Base-by-base conservation (phyloP, 2,113 vertebrate species). In the Cyprinodon variegatus region DNA sequence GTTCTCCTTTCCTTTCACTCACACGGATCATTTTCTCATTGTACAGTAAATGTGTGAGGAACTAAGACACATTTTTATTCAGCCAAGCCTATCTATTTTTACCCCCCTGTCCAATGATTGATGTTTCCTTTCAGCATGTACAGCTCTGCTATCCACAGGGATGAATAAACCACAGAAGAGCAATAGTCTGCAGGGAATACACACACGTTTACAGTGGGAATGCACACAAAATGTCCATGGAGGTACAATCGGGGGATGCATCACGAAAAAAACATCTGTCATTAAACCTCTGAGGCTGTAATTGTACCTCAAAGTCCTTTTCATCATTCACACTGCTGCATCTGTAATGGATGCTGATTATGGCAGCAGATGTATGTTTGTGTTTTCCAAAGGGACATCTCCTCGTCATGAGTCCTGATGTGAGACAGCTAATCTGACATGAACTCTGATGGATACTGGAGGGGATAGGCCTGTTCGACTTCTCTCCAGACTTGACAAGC, bases 81-180 rank as follows among this genome's bases (percentile, higher is more conserved):
- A 29, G 71, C 77, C 59, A 8, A 70, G 79, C 81, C 68, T 7
- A 77, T 88, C 84, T 91, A 83, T 88, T 88, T 87, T 77, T 86
- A 83, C 71, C 70, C 79, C 40, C 63, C 39, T 38, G 13, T 70
- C 74, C 57, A 46, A 69, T 89, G 89, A 93, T 89, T 89, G 92
- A 92, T 90, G 86, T 62, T 61, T 88, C 79, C 84, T 89, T 90
- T 91, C 87, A 86, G 84, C 80, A 36, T 82, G 78, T 83, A 85
- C 87, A 81, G 72, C 75, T 70, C 71, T 67, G 74, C 85, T 74
- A 81, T 89, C 89, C 85, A 77, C 85, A 20, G 88, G 88, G 86
- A 86, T 83, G 87, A 86, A 90, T 87, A 89, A 90, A 90, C 86
- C 87, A 78, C 83, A 90, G 86, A 86, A 83, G 85, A 89, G 74